These are phyloP conservation scores for Mesoclemmys tuberculata DNA, from an alignment of 2,113 vertebrate species.

Conservation along the genomic window DNA sequence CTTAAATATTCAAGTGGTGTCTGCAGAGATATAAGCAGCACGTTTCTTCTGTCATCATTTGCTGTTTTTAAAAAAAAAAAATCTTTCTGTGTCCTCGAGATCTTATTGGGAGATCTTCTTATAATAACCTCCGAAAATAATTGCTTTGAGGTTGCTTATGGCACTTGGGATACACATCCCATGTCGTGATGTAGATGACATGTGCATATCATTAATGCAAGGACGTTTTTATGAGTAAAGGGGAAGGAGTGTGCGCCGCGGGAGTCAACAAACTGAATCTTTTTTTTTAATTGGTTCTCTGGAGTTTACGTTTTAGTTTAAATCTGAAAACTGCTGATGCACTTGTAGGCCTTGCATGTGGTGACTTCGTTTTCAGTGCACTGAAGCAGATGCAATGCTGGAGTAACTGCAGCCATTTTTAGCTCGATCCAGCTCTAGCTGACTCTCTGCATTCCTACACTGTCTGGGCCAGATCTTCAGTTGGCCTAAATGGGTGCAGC, in stretches of 20 bases:
- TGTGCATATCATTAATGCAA: not conserved
- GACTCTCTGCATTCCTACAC: not conserved
- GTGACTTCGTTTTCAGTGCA: not conserved
- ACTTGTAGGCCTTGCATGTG: not conserved
- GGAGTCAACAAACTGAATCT: not conserved
- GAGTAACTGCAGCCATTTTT: not conserved
- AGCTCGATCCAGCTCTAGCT: not conserved
- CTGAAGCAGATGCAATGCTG: not conserved
- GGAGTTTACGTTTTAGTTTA: not conserved
- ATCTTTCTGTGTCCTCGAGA: not conserved
- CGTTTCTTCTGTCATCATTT: rapidly evolving
- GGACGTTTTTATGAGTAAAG: not conserved
- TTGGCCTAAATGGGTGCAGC: not conserved
- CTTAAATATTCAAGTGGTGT: not conserved
- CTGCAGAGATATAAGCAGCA: not conserved
- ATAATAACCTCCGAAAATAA: not conserved
- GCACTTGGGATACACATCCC: constrained; percentile 1
- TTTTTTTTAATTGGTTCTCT: not conserved
- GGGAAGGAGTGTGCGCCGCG: not conserved
- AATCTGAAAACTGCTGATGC: rapidly evolving
- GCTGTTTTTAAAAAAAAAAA: rapidly evolving
- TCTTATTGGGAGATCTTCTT: not conserved
- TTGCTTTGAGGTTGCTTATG: constrained; percentile 47
- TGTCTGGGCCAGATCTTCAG: not conserved
- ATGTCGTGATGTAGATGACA: constrained; percentile 5